Evolutionary conservation across 2,113 vertebrate genomes (phyloP), one percentile per base, ranked within the genome.

Genomic region (Rhizomys pruinosus): DNA sequence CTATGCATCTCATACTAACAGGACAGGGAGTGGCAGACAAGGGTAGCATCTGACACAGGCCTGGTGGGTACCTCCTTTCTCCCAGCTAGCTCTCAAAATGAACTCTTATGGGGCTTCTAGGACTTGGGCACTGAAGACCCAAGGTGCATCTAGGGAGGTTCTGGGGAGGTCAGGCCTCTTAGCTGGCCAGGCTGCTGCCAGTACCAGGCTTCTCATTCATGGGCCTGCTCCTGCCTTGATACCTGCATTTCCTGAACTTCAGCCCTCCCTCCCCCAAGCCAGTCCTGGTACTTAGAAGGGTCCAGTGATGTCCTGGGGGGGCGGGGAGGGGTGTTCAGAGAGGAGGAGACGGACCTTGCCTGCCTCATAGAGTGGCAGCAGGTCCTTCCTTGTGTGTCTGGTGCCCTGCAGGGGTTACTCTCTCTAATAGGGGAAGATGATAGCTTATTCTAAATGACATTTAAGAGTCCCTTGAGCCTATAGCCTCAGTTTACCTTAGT

Each of bases 361-460:
- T 57, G 3, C 0, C 5, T 59, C 29, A 22, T 1, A 42, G 23
- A 57, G 37, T 4, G 2, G 13, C 66, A 44, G 7, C n/a, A 52
- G 47, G 7, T 7, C 44, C 72, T 37, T 84, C 37, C 89, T 19
- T 42, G 37, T 12, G 20, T 22, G 0, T 57, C 0, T 8, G 17
- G 16, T 25, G 3, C 79, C 37, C 32, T 61, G 8, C 68, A 17
- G 11, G 27, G 16, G 7, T 19, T 1, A 2, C 64, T 57, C 39
- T 22, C 23, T 27, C 9, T 2, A 7, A 55, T 52, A 61, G 20
- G 1, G 37, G 27, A 7, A 3, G 27, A 5, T n/a, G 22, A 7
- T 22, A 0, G 3, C 2, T 74, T 47, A 3, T 27, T 44, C 16
- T 27, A 23, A 9, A 5, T 5, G 22, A 23, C 16, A 9, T 0